Conservation (phyloP, 2,888 invertebrate species). For the Sinodicranocentrus sp. region DNA sequence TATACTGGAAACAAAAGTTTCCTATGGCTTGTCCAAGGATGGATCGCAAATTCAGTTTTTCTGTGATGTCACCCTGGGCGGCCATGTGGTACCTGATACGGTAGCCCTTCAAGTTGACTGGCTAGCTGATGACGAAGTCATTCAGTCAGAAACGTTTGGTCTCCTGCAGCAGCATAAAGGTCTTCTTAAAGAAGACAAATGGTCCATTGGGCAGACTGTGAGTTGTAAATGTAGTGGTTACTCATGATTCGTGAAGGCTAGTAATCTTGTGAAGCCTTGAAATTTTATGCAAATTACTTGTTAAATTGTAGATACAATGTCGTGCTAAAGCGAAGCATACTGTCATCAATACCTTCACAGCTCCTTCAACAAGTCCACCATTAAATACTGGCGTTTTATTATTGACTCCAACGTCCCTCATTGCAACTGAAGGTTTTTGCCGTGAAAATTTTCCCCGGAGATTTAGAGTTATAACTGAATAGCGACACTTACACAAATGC, state of each 20-base stretch:
- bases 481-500: neutral
- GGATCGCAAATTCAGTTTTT: slow-evolving; percentile 75
- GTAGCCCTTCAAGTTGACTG: slow-evolving; percentile 77
- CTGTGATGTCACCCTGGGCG: slow-evolving; percentile 77
- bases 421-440: slow-evolving; percentile 72
- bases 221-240: neutral
- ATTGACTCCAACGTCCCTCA: slow-evolving; percentile 60
- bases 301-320: slow-evolving; percentile 74
- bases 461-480: no score
- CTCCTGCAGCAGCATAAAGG: slow-evolving; percentile 76
- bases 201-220: slow-evolving; percentile 77
- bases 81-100: slow-evolving; percentile 76
- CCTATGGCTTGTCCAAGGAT: slow-evolving; percentile 75
- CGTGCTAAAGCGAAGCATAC: slow-evolving; percentile 76
- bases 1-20: slow-evolving; percentile 76
- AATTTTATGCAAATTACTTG: no score
- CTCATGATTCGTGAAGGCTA: no score
- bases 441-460: no score
- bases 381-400: slow-evolving; percentile 76
- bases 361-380: slow-evolving; percentile 75
- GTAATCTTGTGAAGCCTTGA: no score
- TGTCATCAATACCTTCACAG: slow-evolving; percentile 77
- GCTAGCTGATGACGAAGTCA: slow-evolving; percentile 76
- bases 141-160: slow-evolving; percentile 77
- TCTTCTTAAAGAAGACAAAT: slow-evolving; percentile 76